Base-by-base conservation (phyloP, 2,113 vertebrate species). In the Xenopus tropicalis region DNA sequence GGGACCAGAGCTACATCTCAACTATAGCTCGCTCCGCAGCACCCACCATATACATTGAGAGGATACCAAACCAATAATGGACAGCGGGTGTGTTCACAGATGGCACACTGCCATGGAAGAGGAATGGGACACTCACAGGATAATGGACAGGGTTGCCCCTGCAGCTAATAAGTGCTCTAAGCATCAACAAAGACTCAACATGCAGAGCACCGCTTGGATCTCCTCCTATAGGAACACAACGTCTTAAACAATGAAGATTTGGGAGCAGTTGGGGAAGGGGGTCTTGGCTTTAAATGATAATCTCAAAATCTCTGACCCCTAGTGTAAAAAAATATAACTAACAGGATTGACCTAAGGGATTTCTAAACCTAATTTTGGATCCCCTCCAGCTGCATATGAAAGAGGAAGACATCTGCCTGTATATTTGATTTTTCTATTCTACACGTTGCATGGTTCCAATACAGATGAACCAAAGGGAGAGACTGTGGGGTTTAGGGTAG, bases 381-480 rank as follows among this genome's bases (percentile, higher is more conserved):
- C 89, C 88, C 79, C 80, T 86, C 84, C 88, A 87, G 89, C 83
- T 84, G 82, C 82, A 72, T 80, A 85, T 83, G 86, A 83, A 81
- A 85, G 85, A 82, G 80, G 80, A 83, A 51, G 25, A 90, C 84
- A 86, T 89, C 83, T 86, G 89, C 91, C 91, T 92, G 89, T 91
- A 90, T 89, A 90, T 90, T 90, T 89, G 85, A 84, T 87, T 92
- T 91, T 90, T 90, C 89, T 85, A 90, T 76, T 63, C 66, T 76
- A 63, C 73, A 91, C 85, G 80, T 81, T 91, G 89, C 91, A 92
- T 88, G 86, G 88, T 88, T 90, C 87, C 83, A 83, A 83, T 85
- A 82, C 73, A 85, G 83, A 83, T 88, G 88, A 90, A 89, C 89
- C 88, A 85, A 82, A 81, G 80, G 82, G 80, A 84, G 77, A 63